These are phyloP conservation scores for Leucopternis melanops DNA, from an alignment of 2,113 vertebrate genomes.

Conservation along the genomic window DNA sequence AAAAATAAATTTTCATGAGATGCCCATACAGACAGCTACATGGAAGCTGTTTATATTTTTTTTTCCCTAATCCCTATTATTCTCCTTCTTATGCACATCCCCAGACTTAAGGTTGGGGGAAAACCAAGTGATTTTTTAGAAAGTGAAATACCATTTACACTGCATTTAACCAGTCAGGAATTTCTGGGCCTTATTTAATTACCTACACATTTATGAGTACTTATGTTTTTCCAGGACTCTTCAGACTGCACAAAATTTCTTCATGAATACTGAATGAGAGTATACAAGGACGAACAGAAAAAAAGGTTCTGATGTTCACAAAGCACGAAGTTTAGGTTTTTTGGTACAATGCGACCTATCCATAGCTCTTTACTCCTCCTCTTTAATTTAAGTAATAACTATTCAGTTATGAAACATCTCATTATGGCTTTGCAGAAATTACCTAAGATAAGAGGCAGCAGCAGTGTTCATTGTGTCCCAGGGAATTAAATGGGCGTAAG, in stretches of 20 bases:
- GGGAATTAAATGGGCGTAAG: not conserved
- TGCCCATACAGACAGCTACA: not conserved
- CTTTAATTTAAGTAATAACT: not conserved
- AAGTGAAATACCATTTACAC: not conserved
- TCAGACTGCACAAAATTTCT: not conserved
- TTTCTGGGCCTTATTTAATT: not conserved
- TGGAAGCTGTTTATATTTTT: not conserved
- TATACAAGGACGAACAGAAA: not conserved
- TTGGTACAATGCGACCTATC: not conserved
- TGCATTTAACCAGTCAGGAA: not conserved
- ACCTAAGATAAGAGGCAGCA: not conserved
- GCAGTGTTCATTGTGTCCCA: not conserved
- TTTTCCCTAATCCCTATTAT: not conserved
- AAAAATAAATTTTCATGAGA: not conserved
- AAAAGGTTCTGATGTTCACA: not conserved
- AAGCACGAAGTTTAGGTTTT: accelerated
- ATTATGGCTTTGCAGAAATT: not conserved
- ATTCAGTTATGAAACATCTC: not conserved
- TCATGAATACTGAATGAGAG: not conserved
- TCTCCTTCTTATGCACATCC: not conserved
- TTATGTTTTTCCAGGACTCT: not conserved
- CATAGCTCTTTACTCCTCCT: not conserved
- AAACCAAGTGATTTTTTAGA: not conserved
- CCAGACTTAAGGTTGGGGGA: not conserved
- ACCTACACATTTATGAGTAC: not conserved